Conservation (phyloP, 2,113 vertebrate genomes). For the Arenaria interpres region DNA sequence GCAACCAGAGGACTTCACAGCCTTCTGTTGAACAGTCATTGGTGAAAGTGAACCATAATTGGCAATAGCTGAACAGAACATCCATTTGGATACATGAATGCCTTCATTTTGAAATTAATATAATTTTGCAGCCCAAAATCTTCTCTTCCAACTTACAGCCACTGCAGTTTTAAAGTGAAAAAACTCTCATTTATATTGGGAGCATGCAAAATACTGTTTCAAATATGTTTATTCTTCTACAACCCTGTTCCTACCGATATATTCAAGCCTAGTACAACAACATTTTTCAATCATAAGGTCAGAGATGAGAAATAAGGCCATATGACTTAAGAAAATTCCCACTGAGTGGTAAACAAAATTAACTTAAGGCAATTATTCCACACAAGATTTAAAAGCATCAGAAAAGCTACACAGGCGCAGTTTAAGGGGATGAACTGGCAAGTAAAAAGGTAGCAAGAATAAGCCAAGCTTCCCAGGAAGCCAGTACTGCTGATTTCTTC, state of each 20-base stretch:
- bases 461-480: not conserved
- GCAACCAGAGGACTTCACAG: not conserved
- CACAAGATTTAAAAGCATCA: not conserved
- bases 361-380: not conserved
- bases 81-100: not conserved
- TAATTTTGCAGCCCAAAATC: not conserved
- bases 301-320: not conserved
- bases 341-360: not conserved
- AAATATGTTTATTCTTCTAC: not conserved
- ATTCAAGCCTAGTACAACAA: fast-evolving
- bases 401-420: not conserved
- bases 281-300: fast-evolving
- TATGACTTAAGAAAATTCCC: not conserved
- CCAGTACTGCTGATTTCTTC: fast-evolving
- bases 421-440: not conserved
- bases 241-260: not conserved
- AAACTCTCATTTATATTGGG: not conserved
- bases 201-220: not conserved
- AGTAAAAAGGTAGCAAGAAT: too few relatives aligned
- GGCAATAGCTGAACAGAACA: not conserved
- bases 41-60: not conserved
- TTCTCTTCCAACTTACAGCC: not conserved
- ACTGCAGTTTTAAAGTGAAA: not conserved
- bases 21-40: not conserved
- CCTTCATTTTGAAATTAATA: not conserved